A percentile compares a stretch with the other conserved stretches of the same genome.
Conservation (phyloP, 2,888 invertebrate genomes). For the Eulithis testata region DNA sequence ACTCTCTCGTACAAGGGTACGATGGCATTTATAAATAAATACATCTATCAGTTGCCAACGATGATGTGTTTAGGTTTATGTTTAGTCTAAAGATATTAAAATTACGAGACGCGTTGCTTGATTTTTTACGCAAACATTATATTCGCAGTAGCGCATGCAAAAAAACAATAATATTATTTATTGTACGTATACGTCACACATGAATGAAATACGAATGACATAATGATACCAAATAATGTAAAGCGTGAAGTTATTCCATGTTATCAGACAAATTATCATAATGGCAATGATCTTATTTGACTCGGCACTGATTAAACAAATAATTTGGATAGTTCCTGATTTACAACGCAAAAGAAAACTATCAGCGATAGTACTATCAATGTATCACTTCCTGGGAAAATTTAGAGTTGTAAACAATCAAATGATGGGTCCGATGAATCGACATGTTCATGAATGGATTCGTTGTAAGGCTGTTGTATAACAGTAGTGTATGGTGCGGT, state of each 20-base stretch:
- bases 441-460: slow-evolving; percentile 74
- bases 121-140: slow-evolving; percentile 18
- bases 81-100: slow-evolving; percentile 58
- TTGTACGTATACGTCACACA: slow-evolving; percentile 33
- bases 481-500: slow-evolving; percentile 57
- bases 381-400: slow-evolving; percentile 34
- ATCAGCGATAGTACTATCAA: slow-evolving; percentile 65
- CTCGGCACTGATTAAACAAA: slow-evolving; percentile 64
- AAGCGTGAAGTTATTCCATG: slow-evolving; percentile 49
- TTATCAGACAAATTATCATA: slow-evolving; percentile 67
- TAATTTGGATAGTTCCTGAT: slow-evolving; percentile 69
- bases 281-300: slow-evolving; percentile 74
- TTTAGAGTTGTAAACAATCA: slow-evolving; percentile 48
- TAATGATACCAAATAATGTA: slow-evolving; percentile 48
- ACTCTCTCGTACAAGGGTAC: slow-evolving; percentile 80
- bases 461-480: slow-evolving; percentile 60
- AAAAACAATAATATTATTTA: slow-evolving; percentile 39
- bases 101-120: slow-evolving; percentile 40
- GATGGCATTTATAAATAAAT: slow-evolving; percentile 79
- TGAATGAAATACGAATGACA: slow-evolving; percentile 52
- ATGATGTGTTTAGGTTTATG: slow-evolving; percentile 56
- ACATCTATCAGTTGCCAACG: slow-evolving; percentile 73
- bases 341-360: slow-evolving; percentile 73
- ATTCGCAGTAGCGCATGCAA: slow-evolving; percentile 31
- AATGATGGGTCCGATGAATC: slow-evolving; percentile 44